phyloP scores from a whole-genome alignment of 2,888 invertebrate species.

The Stictocephala bisonia region DNA sequence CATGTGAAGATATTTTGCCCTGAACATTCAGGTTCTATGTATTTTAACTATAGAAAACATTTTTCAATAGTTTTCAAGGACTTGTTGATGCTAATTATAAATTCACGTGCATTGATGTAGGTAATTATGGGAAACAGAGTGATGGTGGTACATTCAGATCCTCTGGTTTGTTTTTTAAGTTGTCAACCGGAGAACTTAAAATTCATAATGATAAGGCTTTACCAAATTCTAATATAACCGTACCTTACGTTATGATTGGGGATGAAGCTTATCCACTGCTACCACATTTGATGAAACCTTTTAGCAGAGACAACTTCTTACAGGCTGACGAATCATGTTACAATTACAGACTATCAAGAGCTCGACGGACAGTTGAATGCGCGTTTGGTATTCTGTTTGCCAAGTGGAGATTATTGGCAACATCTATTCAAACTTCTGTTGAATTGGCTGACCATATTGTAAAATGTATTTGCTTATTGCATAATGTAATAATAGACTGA shows the following conservation, averaged over 20 bases:
- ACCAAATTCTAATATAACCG: conserved; percentile 3
- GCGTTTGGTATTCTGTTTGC: conserved; percentile 39
- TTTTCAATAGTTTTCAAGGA: conserved; percentile 41
- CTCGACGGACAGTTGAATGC: conserved; percentile 41
- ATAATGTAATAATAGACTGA: conserved; percentile 48
- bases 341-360: conserved; percentile 37
- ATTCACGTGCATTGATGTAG: conserved; percentile 51
- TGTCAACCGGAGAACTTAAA: background rate
- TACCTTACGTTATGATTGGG: conserved; percentile 38
- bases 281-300: conserved; percentile 21
- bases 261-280: conserved; percentile 40
- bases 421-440: conserved; percentile 40
- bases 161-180: conserved; percentile 19
- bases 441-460: conserved; percentile 42
- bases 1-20: conserved; percentile 30
- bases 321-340: conserved; percentile 13
- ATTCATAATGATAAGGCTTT: background rate
- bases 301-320: conserved; percentile 12
- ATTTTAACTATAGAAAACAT: conserved; percentile 33
- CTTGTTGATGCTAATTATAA: conserved; percentile 44
- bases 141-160: conserved; percentile 56
- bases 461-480: conserved; percentile 49
- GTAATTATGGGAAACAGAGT: conserved; percentile 59
- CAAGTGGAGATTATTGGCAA: conserved; percentile 47
- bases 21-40: conserved; percentile 37